A percentile compares a stretch with the other conserved stretches of the same genome.
phyloP scores from a whole-genome alignment of 2,113 vertebrate genomes.

The Oreotrochilus melanogaster region DNA sequence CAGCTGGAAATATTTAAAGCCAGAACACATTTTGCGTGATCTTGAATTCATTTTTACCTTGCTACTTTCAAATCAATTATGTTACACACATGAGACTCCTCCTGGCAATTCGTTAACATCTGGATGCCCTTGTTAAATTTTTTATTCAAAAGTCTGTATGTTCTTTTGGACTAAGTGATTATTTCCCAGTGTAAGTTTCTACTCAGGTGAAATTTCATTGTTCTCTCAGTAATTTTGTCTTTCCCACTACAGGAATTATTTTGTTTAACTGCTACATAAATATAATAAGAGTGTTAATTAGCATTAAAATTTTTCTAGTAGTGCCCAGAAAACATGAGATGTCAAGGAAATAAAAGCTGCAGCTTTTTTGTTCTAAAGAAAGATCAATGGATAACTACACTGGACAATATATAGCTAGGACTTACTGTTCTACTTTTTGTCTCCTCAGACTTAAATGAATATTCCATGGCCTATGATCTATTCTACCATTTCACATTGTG shows the following conservation, averaged over 20 bases:
- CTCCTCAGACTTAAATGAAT: not conserved
- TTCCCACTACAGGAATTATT: not conserved
- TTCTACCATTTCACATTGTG: not conserved
- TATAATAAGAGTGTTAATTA: not conserved
- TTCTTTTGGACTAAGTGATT: not conserved
- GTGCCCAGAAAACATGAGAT: not conserved
- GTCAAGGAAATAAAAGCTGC: not conserved
- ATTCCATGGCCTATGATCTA: not conserved
- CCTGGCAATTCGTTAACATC: constrained; percentile 29
- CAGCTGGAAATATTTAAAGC: not conserved
- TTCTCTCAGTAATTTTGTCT: not conserved
- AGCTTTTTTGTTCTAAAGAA: not conserved
- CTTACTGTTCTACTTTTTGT: not conserved
- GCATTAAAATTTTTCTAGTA: not conserved
- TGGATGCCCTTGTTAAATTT: not conserved
- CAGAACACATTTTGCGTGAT: not conserved
- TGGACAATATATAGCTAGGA: not conserved
- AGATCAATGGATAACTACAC: not conserved
- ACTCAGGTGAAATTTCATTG: not conserved
- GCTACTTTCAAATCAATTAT: constrained; percentile 24
- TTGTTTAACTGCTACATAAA: not conserved
- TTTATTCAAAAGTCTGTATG: not conserved
- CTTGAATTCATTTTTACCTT: constrained; percentile 24
- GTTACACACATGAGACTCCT: not conserved
- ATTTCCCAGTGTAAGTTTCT: not conserved